Base-by-base conservation (phyloP, 2,888 invertebrate genomes). In the Mythimna ferrago region DNA sequence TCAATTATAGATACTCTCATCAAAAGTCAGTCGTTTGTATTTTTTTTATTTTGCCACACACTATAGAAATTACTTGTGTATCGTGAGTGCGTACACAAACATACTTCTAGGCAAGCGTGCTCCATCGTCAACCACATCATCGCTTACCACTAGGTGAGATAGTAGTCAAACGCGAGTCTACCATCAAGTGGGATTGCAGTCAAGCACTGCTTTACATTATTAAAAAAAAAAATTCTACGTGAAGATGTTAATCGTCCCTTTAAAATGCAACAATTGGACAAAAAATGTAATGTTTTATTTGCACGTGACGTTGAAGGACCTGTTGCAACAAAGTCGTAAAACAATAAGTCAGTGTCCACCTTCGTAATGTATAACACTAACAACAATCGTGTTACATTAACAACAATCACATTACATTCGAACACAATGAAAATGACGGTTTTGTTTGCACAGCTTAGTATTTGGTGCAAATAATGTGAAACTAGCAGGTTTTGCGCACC, bases 361-460 rank as follows among this genome's bases (percentile, higher is more conserved):
- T 67, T 81, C 26, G 58, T 53, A 62, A 72, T 48, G 66, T 65
- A 71, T 76, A 73, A 66, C 60, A 66, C 26, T 60, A 65, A 76
- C 60, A 82, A 82, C 73, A 78, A 75, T 71, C 21, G 64, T 53
- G 38, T 60, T 66, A 76, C 69, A 79, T 64, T 21, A 62, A 76
- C 60, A 82, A 82, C 73, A 77, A 74, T 71, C n/a, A 64, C 58
- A 38, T 60, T 66, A 76, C 67, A 79, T 66, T 26, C 58, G 60
- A 69, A 74, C 51, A 84, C 80, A 87, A 83, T 81, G 63, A 68
- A 76, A 63, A 63, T 58, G 76, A 76, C 85, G 76, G 73, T 58
- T 77, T 72, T 86, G 72, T 88, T 86, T 87, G 68, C 62, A 82
- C 86, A 87, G 86, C 79, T 87, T 85, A 84, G 78, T 85, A 82